Evolutionary conservation across 2,113 vertebrate genomes (phyloP).

Genomic region (Phalacrocorax pelagicus): DNA sequence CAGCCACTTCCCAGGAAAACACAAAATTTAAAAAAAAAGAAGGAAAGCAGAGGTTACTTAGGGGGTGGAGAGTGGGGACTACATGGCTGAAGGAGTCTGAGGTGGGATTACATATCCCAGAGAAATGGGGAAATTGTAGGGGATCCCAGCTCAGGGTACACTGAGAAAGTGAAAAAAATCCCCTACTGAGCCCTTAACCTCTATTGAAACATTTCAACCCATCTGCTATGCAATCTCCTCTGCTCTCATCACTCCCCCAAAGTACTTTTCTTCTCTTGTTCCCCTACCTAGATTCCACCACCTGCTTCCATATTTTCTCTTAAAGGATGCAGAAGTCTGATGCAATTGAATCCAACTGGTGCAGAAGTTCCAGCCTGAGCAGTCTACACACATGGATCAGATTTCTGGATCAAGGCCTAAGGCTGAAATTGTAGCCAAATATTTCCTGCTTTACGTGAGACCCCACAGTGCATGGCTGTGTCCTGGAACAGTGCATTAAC

Average conservation of each 20-base stretch:
- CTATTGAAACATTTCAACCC: background rate
- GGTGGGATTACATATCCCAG: background rate
- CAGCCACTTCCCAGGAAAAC: background rate
- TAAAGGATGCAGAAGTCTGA: background rate
- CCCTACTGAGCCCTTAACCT: background rate
- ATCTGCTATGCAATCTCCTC: background rate
- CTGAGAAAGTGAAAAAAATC: background rate
- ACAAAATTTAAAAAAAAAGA: background rate
- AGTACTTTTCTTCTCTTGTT: background rate
- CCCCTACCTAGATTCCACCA: background rate
- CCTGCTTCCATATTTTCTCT: background rate
- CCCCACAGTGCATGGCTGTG: background rate
- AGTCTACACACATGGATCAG: background rate
- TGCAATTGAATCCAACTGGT: background rate
- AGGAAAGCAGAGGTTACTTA: background rate
- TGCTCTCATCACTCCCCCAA: background rate
- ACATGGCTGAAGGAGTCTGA: background rate
- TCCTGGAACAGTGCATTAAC: background rate
- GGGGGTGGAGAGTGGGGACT: background rate
- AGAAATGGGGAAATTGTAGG: background rate
- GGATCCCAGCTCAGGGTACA: background rate
- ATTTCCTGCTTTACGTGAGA: constrained; percentile 36
- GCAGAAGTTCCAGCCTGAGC: background rate
- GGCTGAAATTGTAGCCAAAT: constrained; percentile 45
- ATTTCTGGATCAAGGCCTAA: constrained; percentile 24